phyloP scores from a whole-genome alignment of 2,113 vertebrate species.

The Romanogobio albipinnatus region DNA sequence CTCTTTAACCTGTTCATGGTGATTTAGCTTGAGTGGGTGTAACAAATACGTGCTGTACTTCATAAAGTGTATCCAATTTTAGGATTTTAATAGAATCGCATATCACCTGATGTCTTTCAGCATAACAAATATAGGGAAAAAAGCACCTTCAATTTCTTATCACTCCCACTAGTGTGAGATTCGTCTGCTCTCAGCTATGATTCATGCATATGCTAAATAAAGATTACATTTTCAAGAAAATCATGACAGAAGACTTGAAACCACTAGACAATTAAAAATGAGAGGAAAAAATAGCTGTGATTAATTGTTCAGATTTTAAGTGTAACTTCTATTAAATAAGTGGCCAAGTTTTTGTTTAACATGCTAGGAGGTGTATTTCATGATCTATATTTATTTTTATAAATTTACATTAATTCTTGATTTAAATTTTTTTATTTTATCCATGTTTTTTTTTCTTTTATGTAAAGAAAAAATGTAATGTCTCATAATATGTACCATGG shows the following conservation, averaged over 20 bases:
- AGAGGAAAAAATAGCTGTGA: not conserved
- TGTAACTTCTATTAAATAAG: not conserved
- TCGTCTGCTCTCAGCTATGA: constrained; percentile 18
- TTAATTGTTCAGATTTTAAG: not conserved
- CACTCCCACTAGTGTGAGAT: constrained; percentile 12
- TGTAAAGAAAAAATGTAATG: not conserved
- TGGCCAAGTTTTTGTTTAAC: not conserved
- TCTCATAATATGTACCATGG: not conserved
- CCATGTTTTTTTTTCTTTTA: too few species aligned
- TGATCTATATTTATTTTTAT: not conserved
- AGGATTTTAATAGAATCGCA: not conserved
- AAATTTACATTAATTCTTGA: not conserved
- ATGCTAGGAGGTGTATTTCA: not conserved
- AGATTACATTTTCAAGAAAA: not conserved
- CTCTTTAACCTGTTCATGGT: not conserved
- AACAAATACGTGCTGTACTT: not conserved
- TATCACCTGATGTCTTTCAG: not conserved
- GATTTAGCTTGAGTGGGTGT: not conserved
- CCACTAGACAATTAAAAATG: not conserved
- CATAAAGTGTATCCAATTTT: not conserved
- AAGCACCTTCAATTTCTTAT: constrained; percentile 4
- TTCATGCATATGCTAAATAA: constrained; percentile 25
- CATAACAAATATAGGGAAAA: constrained; percentile 12
- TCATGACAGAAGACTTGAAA: not conserved
- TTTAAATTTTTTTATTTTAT: not conserved